Percentiles rank a stretch among this genome's conserved stretches.
These are phyloP conservation scores for Bombylius discolor DNA, from an alignment of 2,888 invertebrate species.

Conservation along the genomic window DNA sequence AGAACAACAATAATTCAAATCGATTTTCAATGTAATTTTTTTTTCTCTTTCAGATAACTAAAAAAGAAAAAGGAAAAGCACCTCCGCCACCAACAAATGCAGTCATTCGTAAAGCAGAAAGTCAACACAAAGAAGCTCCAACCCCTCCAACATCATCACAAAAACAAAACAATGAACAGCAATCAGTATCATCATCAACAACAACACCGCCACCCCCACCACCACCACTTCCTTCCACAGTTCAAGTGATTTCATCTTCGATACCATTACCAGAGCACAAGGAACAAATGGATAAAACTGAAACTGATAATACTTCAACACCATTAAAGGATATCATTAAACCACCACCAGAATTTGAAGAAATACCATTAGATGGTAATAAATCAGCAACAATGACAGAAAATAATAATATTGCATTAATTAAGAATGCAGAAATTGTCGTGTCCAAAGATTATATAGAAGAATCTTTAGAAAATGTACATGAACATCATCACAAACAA, in stretches of 20 bases:
- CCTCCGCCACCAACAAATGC: conserved; percentile 48
- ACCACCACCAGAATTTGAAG: conserved; percentile 20
- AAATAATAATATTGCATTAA: not conserved
- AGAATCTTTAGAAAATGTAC: not conserved
- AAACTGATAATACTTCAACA: not conserved
- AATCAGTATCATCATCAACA: conserved; percentile 20
- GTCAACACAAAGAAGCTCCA: not conserved
- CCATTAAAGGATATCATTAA: conserved; percentile 15
- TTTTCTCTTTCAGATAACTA: not conserved
- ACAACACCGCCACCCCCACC: conserved; percentile 32
- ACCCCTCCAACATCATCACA: too few species aligned
- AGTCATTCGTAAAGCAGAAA: conserved; percentile 6
- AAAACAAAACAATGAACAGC: not conserved
- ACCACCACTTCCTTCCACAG: conserved; percentile 24
- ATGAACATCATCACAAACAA: not conserved
- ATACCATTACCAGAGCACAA: not conserved
- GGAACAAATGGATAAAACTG: conserved; percentile 7
- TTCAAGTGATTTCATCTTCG: conserved; percentile 24
- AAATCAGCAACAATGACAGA: conserved; percentile 1
- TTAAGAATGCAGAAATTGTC: not conserved
- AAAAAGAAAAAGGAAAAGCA: conserved; percentile 58
- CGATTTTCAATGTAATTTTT: not conserved
- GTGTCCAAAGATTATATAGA: not conserved
- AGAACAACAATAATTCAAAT: not conserved
- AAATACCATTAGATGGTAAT: not conserved